Conservation (phyloP, 2,888 invertebrate genomes). For the Nomada ruficornis region DNA sequence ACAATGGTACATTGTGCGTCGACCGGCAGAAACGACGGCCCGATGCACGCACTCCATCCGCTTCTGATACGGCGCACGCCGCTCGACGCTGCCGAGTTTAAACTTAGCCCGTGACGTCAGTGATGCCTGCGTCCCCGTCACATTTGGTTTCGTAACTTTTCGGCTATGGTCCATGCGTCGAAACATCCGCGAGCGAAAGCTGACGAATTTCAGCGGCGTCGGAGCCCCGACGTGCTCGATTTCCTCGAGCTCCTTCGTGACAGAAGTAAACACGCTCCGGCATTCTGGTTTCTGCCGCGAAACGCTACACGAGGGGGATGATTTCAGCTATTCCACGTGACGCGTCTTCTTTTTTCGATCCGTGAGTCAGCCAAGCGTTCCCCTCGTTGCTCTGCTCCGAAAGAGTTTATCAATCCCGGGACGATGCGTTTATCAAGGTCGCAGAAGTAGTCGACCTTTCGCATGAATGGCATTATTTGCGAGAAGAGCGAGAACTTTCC, state of each 20-base stretch:
- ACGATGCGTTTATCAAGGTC: neutral
- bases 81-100: slow-evolving; percentile 64
- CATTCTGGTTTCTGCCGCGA: neutral
- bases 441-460: slow-evolving; percentile 47
- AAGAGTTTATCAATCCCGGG: slow-evolving; percentile 30
- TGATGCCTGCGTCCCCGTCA: slow-evolving; percentile 41
- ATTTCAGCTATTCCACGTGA: slow-evolving; percentile 9
- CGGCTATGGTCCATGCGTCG: slow-evolving; percentile 4
- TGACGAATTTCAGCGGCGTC: neutral
- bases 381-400: neutral
- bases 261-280: no score
- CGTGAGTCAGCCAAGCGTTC: slow-evolving; percentile 20
- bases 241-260: neutral
- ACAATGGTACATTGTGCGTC: slow-evolving; percentile 78
- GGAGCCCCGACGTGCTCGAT: no score
- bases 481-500: slow-evolving; percentile 25
- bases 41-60: slow-evolving; percentile 73
- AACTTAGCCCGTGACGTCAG: slow-evolving; percentile 79
- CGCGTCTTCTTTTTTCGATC: slow-evolving; percentile 9
- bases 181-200: neutral
- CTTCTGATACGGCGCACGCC: slow-evolving; percentile 73
- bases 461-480: slow-evolving; percentile 50
- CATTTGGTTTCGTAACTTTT: slow-evolving; percentile 37
- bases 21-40: slow-evolving; percentile 54
- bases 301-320: neutral